These are phyloP conservation scores for Heliconius himera DNA, from an alignment of 1,140 invertebrate species.

Conservation along the genomic window DNA sequence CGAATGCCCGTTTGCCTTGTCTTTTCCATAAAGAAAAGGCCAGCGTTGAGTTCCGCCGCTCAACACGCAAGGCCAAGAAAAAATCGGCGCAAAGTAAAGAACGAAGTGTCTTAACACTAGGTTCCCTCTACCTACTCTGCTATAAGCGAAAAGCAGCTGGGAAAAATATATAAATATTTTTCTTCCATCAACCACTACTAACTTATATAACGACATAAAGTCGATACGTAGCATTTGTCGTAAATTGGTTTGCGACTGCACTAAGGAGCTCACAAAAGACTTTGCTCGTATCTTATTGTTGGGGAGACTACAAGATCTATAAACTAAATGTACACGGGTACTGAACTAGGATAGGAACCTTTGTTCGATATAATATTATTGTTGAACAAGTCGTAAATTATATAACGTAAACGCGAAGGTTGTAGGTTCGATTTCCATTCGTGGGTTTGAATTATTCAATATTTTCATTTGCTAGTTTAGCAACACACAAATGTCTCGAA, in stretches of 20 bases:
- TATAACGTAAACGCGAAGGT: background rate
- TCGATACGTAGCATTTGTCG: slow-evolving; percentile 47
- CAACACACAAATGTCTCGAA: too few species aligned
- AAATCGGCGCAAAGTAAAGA: too few species aligned
- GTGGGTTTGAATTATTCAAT: too few species aligned
- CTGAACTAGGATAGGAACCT: background rate
- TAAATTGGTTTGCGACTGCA: slow-evolving; percentile 52
- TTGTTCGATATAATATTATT: background rate
- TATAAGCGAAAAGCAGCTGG: too few species aligned
- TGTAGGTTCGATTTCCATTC: background rate
- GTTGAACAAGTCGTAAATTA: background rate
- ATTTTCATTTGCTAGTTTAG: too few species aligned
- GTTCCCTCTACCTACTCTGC: too few species aligned
- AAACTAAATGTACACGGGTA: background rate
- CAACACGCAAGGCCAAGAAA: too few species aligned
- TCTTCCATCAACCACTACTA: background rate
- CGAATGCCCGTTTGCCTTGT: too few species aligned
- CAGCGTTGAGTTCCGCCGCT: too few species aligned
- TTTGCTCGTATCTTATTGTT: slow-evolving; percentile 47
- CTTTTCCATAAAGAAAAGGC: too few species aligned
- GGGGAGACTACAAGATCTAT: background rate
- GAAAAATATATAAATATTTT: background rate
- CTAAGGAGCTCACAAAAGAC: slow-evolving; percentile 47
- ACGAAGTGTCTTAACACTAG: too few species aligned
- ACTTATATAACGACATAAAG: slow-evolving; percentile 2